A percentile compares a stretch with the other conserved stretches of the same genome.
phyloP scores from a whole-genome alignment of 2,888 invertebrate species.

The Palloptera scutellata region DNA sequence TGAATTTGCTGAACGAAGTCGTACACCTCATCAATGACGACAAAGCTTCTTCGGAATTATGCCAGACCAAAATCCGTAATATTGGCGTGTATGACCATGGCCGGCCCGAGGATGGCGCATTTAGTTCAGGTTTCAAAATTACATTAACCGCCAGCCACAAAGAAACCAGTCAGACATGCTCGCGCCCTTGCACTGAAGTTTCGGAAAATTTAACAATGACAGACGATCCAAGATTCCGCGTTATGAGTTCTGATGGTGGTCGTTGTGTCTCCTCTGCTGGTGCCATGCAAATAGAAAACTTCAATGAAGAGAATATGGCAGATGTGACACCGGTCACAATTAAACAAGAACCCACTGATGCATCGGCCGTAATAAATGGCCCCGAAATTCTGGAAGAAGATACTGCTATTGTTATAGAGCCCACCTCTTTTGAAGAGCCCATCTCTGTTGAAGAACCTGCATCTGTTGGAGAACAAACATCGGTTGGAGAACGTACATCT shows the following conservation, averaged over 20 bases:
- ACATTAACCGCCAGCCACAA: conserved; percentile 23
- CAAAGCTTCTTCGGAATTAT: conserved; percentile 5
- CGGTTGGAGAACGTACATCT: too few species aligned
- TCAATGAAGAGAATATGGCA: not conserved
- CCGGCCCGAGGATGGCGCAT: conserved; percentile 24
- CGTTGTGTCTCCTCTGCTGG: not conserved
- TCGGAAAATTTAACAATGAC: conserved; percentile 17
- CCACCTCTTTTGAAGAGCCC: not conserved
- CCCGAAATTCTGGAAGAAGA: not conserved
- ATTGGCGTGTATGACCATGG: conserved; percentile 19
- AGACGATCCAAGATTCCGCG: too few species aligned
- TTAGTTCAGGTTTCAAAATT: conserved; percentile 27
- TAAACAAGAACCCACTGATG: not conserved
- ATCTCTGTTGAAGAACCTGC: too few species aligned
- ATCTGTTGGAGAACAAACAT: too few species aligned
- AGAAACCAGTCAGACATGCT: conserved; percentile 4
- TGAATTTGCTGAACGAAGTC: conserved; percentile 37
- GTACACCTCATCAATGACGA: conserved; percentile 36
- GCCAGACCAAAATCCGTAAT: conserved; percentile 27
- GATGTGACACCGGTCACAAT: not conserved
- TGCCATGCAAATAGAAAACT: not conserved
- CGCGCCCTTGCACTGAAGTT: not conserved
- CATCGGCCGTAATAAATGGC: not conserved
- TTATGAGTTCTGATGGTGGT: not conserved
- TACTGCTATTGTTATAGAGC: not conserved